Base-by-base conservation (phyloP, 2,113 vertebrate species). In the Oncorhynchus mykiss region DNA sequence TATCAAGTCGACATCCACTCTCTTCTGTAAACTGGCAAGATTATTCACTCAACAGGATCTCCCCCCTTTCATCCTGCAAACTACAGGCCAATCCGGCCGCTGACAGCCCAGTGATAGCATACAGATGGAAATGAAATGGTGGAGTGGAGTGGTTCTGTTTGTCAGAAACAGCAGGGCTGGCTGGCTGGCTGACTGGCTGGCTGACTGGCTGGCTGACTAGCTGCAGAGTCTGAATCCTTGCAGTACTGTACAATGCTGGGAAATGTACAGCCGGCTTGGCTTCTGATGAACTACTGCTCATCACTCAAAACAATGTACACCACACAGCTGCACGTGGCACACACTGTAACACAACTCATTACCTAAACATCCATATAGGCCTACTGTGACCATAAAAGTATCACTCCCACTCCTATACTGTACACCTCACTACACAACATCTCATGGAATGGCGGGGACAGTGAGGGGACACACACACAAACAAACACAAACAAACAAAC, bases 41-140 rank as follows among this genome's bases (percentile, higher is more conserved):
- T 93, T 93, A 93, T 93, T 92, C 92, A 88, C 91, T 93, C 91
- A 91, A 93, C 92, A 93, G 92, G 92, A 94, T 94, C 86, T 81
- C 85, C 85, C 80, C 2, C 79, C 86, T 92, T 93, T 93, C 90
- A 93, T 92, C 91, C 89, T 75, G 85, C 79, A 77, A 90, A 91
- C 90, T 89, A 90, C 91, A 91, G 90, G 89, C 92, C 93, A 90
- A 91, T 90, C 86, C 79, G 60, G 79, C 79, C 81, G 77, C 92
- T 93, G 92, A 92, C 92, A 91, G 91, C 82, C 87, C 80, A 84
- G 90, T 84, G 91, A 93, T 92, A 93, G 91, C 86, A 92, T 91
- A 92, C 91, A 93, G 89, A 93, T 93, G 92, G 91, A 92, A 93
- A 91, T 91, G 83, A 90, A 86, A 86, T 82, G 60, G 31, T 73